Conservation (phyloP, 1,140 invertebrate genomes). For the Myzus persicae region DNA sequence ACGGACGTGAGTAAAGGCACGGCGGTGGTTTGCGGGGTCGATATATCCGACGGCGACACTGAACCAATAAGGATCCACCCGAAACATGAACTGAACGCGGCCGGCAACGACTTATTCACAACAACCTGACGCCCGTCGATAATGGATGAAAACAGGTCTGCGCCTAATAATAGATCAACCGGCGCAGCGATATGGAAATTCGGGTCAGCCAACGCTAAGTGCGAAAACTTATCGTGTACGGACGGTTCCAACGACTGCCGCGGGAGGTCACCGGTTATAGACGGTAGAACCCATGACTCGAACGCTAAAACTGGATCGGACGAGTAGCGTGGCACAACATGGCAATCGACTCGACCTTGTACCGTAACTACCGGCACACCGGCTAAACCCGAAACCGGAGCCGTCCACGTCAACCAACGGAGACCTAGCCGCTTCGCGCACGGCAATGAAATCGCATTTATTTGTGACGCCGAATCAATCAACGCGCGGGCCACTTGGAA, state of each 20-base stretch:
- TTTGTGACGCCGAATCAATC: background rate
- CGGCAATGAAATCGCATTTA: no score
- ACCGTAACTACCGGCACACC: background rate
- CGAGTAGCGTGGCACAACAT: no score
- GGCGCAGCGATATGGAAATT: background rate
- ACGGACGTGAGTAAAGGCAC: no score
- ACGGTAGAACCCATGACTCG: no score
- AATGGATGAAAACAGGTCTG: constrained; percentile 3
- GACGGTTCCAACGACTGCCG: background rate
- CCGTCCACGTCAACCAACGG: no score
- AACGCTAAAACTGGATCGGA: no score
- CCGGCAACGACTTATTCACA: background rate
- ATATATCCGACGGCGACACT: background rate
- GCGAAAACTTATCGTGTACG: background rate
- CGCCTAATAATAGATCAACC: constrained; percentile 9
- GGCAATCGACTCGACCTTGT: background rate
- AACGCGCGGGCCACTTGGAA: background rate
- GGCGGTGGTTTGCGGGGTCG: background rate
- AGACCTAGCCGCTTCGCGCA: no score
- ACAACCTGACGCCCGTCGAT: background rate
- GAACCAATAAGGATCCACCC: background rate
- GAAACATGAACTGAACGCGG: constrained; percentile 2
- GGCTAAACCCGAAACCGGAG: background rate
- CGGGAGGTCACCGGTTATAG: constrained; percentile 2
- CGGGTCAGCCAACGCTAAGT: background rate